phyloP scores from a whole-genome alignment of 2,888 invertebrate genomes.

The Litoditis marina region DNA sequence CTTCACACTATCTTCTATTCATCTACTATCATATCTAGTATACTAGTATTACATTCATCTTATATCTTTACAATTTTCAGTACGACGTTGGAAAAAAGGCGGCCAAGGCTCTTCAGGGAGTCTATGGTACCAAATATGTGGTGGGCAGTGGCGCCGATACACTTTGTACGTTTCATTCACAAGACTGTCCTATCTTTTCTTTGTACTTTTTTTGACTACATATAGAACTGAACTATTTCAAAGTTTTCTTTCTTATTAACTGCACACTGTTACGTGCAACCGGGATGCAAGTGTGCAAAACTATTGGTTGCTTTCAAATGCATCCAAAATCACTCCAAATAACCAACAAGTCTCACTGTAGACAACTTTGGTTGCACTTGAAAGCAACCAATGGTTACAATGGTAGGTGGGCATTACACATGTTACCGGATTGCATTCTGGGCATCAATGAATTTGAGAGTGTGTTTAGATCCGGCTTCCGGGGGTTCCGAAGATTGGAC shows the following conservation, averaged over 20 bases:
- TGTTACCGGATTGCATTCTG: too few species aligned
- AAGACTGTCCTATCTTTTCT: neutral
- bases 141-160: conserved; percentile 61
- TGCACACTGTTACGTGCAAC: neutral
- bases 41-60: neutral
- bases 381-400: too few species aligned
- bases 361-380: too few species aligned
- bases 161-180: conserved; percentile 39
- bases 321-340: too few species aligned
- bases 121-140: conserved; percentile 60
- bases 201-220: neutral
- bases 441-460: neutral
- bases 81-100: conserved; percentile 57
- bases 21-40: too few species aligned
- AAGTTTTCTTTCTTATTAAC: too few species aligned
- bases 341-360: too few species aligned
- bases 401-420: neutral
- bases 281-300: neutral
- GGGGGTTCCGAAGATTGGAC: conserved; percentile 62
- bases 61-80: conserved; percentile 31
- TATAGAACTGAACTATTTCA: neutral
- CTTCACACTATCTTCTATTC: too few species aligned
- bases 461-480: conserved; percentile 55
- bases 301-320: too few species aligned
- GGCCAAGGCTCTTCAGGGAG: conserved; percentile 48